Evolutionary conservation across 1,140 invertebrate genomes (phyloP), one percentile per base, ranked within the genome.

Genomic region (Sycophaga agraensis): DNA sequence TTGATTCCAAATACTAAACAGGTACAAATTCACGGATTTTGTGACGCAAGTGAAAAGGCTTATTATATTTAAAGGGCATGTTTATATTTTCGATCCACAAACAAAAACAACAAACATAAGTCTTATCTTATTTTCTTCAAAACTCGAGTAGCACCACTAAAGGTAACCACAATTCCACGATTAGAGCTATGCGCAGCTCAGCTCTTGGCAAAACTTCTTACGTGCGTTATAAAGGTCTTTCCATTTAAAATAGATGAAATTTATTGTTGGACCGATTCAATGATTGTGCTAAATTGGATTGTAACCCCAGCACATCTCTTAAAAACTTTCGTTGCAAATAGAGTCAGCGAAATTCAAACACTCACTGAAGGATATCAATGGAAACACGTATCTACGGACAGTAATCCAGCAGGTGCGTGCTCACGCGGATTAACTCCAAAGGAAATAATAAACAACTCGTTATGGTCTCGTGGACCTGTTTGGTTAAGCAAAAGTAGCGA

Each of bases 91-190:
- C 4, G 16, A 21, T 43, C 42, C 6, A 21, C 19, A 22, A 35
- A 43, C 8, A 56, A 16, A 56, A 37, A 35, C 17, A 34, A 31
- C 21, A 21, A 14, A 24, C 14, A 24, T 7, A 21, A 11, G 2
- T 26, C 31, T 19, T 45, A 34, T 17, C 35, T 66, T 11, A 31
- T 66, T 16, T 54, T 43, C 21, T 11, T 61, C 2, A 66, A 61
- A 48, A 55, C 42, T 24, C 39, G 63, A 3, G 58, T 51, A n/a
- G 63, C 63, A 26, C 53, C 58, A 6, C 26, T 60, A 28, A 65
- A 65, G 19, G 50, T 21, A 7, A 43, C 67, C 0, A 66, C 77
- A 3, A 73, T 80, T 31, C 76, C 78, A 0, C 22, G 73, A 6
- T 14, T 43, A 21, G 40, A 43, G 17, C 11, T 43, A 11, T 43